Evolutionary conservation across 2,888 invertebrate genomes (phyloP), one percentile per base, ranked within the genome.

Genomic region (Cephus nigrinus): DNA sequence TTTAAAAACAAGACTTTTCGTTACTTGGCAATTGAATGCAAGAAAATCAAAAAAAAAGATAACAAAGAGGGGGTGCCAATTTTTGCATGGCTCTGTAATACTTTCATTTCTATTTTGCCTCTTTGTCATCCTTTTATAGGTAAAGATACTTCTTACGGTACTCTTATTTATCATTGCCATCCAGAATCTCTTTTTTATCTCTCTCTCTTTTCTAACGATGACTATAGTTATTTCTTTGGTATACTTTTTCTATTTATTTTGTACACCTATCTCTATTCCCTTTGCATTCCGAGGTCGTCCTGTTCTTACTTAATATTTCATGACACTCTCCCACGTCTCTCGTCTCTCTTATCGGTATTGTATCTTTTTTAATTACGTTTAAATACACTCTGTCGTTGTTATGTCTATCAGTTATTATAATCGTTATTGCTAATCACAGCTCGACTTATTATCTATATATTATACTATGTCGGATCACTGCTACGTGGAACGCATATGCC

Each of bases 401-500:
- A 30, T 31, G 30, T 75, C 75, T 71, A 55, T 69, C 12, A 40
- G 31, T 75, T 68, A 23, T 9, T 55, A 55, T 55, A 55, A 55
- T 23, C 23, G 23, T 55, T 9, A 55, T 9, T 23, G 55, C 55
- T 55, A 55, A 55, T 55, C 55, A 55, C 55, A 55, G 55, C 55
- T 23, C 55, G 55, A 55, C 55, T 55, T 55, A 55, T 55, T 55
- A 23, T 55, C 55, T 55, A 30, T 31, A 30, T 30, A 23, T 31
- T 32, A 40, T 75, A 73, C 9, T 23, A 55, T 12, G 30, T n/a
- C 33, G 31, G 71, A 71, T 71, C 71, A 71, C 71, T 30, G 71
- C 71, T 71, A 71, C 55, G 31, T 33, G 75, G 23, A 68, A 75
- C 32, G 75, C 68, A 75, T 75, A 31, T 55, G 55, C 33, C 75